These are phyloP conservation scores for Conchocele bisecta DNA, from an alignment of 2,888 invertebrate genomes.

Conservation along the genomic window DNA sequence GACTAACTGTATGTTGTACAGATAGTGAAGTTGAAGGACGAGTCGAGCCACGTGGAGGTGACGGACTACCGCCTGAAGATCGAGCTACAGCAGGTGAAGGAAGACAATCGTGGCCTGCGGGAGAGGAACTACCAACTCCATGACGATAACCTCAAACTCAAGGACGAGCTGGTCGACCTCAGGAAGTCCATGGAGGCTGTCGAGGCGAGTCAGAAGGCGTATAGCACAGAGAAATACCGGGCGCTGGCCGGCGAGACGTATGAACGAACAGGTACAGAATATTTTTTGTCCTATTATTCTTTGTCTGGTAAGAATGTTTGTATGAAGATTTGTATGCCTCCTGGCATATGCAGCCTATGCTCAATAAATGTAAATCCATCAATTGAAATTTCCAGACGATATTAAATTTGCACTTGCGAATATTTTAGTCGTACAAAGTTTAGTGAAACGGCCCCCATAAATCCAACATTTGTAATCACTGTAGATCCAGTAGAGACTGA, in stretches of 20 bases:
- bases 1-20: too few species aligned
- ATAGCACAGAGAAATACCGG: slow-evolving; percentile 14
- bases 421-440: too few species aligned
- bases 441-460: too few species aligned
- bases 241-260: background rate
- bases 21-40: slow-evolving; percentile 58
- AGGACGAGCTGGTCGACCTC: slow-evolving; percentile 64
- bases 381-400: too few species aligned
- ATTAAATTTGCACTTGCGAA: too few species aligned
- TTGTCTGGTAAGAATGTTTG: background rate
- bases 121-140: slow-evolving; percentile 78
- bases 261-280: slow-evolving; percentile 16
- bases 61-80: slow-evolving; percentile 61
- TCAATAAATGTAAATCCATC: too few species aligned
- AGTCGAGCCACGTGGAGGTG: slow-evolving; percentile 46
- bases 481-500: too few species aligned
- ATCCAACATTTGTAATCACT: background rate
- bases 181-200: slow-evolving; percentile 54
- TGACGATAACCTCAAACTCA: slow-evolving; percentile 76
- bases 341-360: too few species aligned
- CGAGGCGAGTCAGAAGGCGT: slow-evolving; percentile 25
- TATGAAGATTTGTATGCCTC: background rate
- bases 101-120: slow-evolving; percentile 73
- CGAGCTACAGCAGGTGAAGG: slow-evolving; percentile 75
- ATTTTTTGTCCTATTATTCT: background rate